These are phyloP conservation scores for Ceratosolen fusciceps DNA, from an alignment of 1,140 invertebrate genomes.

Conservation along the genomic window DNA sequence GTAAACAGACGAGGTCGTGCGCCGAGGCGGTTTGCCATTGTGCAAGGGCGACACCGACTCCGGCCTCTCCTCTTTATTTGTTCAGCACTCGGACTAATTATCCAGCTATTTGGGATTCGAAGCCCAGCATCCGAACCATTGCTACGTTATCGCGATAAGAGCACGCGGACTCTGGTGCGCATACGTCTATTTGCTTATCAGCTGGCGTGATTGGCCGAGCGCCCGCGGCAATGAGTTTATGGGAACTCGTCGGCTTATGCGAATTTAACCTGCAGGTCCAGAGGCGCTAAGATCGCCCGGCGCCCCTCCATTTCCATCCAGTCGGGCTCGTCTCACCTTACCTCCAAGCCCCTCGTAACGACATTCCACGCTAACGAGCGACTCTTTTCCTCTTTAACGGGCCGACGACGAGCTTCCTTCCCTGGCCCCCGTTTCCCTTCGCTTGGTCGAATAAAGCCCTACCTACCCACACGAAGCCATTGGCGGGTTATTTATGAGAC, in stretches of 20 bases:
- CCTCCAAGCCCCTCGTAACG: neutral
- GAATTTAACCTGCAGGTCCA: slow-evolving; percentile 34
- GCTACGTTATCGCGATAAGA: neutral
- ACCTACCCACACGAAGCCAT: too few relatives aligned
- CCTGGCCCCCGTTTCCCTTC: neutral
- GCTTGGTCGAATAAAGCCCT: neutral
- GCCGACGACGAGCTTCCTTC: neutral
- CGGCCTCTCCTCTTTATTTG: slow-evolving; percentile 44
- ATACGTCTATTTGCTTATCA: slow-evolving; percentile 41
- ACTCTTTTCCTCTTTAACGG: neutral
- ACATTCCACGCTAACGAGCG: neutral
- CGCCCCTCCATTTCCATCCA: neutral
- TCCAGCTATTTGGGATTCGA: slow-evolving; percentile 47
- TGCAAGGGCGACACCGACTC: neutral
- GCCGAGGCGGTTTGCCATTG: neutral
- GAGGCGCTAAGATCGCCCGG: neutral
- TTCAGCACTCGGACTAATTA: slow-evolving; percentile 45
- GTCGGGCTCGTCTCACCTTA: neutral
- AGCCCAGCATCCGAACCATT: slow-evolving; percentile 18
- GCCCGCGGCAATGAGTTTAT: neutral
- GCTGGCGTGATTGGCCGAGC: neutral
- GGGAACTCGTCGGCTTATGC: slow-evolving; percentile 37
- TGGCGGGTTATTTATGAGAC: too few relatives aligned
- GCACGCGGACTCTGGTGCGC: neutral
- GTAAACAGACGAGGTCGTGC: neutral